Base-by-base conservation (phyloP, 2,888 invertebrate genomes). In the Dione vanillae region DNA sequence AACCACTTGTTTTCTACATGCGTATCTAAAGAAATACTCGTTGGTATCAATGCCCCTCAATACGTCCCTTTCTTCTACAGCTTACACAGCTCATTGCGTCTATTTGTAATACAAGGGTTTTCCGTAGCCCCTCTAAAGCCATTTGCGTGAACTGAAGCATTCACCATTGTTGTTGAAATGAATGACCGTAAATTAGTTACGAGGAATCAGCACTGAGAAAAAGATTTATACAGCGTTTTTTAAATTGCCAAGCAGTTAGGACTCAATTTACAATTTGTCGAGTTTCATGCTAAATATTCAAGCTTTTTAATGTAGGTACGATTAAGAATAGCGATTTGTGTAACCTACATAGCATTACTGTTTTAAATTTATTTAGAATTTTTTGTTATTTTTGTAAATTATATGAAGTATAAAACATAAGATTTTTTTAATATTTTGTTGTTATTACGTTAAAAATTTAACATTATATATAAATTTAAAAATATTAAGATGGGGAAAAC, bases 131-230 rank as follows among this genome's bases (percentile, higher is more conserved):
- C 77, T 75, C 78, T 77, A 77, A 78, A 78, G 78, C 78, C 78
- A 80, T 83, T 82, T 82, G 79, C 79, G 79, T 81, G 81, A 81
- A 82, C 79, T 80, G 80, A 79, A 79, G 80, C 80, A 79, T 81
- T 80, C 78, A 75, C 79, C 79, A 82, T 83, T 80, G 81, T 83
- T 79, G 77, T 74, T 75, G 69, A 79, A 80, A 82, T 79, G 78
- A 83, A 84, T 82, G 76, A 77, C 72, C 69, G 52, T 73, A 77
- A 82, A 83, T 84, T 82, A 82, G 78, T 77, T 76, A 76, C 71
- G 75, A 74, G 72, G 76, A 75, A 76, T 73, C 75, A 71, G 70
- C 70, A 66, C 75, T 69, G 76, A 73, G 65, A 54, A 19, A 72
- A 72, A 76, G 73, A 61, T 75, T 72, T 69, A 69, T 69, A 49